Evolutionary conservation across 2,797 vertebrate genomes (phyloP).

Genomic region (Mallotus villosus): DNA sequence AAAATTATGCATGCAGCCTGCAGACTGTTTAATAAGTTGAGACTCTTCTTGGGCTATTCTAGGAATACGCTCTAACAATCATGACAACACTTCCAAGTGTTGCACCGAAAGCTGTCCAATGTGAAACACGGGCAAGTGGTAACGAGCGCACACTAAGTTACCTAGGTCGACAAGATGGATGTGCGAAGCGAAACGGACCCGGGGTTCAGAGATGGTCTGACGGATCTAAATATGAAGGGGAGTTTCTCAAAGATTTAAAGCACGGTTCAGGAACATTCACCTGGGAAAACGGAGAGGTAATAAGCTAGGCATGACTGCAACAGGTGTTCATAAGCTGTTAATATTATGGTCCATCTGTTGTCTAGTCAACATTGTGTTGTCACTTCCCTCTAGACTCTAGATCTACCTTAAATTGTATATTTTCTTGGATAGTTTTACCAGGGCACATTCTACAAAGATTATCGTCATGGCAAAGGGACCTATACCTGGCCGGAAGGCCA

Average conservation of each 20-base stretch:
- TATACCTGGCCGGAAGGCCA: conserved; percentile 82
- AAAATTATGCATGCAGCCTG: neutral
- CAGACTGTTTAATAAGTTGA: neutral
- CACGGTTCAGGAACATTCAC: conserved; percentile 74
- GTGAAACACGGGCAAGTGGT: neutral
- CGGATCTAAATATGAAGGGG: conserved; percentile 79
- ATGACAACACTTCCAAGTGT: neutral
- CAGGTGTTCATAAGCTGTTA: neutral
- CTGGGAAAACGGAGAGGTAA: conserved; percentile 78
- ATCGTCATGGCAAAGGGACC: conserved; percentile 78
- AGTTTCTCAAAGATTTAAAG: conserved; percentile 73
- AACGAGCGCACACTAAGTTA: neutral
- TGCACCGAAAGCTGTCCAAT: neutral
- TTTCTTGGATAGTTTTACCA: conserved; percentile 71
- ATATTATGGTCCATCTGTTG: neutral
- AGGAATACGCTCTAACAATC: neutral
- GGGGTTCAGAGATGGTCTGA: conserved; percentile 76
- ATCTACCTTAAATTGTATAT: neutral
- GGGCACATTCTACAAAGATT: conserved; percentile 84
- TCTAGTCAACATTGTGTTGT: neutral
- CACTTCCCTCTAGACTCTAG: neutral
- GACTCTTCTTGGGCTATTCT: neutral
- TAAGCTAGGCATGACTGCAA: conserved; percentile 29
- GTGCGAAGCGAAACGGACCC: conserved; percentile 6
- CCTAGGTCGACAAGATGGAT: neutral